Conservation (phyloP, 2,888 invertebrate species). For the Nemotelus nigrinus region DNA sequence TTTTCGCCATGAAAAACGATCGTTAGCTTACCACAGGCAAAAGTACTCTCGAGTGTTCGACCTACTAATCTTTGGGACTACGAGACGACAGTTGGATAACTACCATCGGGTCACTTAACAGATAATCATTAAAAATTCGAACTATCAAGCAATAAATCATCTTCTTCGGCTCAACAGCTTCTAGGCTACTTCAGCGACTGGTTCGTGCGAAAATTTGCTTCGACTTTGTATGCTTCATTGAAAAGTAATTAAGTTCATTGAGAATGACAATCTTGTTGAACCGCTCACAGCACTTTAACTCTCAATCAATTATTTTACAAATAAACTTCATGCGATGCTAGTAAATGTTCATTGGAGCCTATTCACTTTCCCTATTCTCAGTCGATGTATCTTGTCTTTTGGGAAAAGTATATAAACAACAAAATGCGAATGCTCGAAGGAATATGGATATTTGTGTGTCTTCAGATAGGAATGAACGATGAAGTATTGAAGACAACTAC, state of each 20-base stretch:
- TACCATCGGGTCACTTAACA: constrained; percentile 4
- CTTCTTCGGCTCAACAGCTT: no score
- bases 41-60: constrained; percentile 21
- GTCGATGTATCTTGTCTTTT: neutral
- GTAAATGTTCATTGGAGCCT: neutral
- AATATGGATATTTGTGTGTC: neutral
- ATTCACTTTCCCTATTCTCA: neutral
- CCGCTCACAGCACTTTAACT: constrained; percentile 10
- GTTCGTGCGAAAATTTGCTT: no score
- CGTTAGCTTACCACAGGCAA: no score
- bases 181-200: no score
- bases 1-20: no score
- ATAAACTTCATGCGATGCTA: neutral
- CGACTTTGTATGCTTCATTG: neutral
- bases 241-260: constrained; percentile 19
- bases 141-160: no score
- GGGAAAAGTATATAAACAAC: constrained; percentile 24
- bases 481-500: neutral
- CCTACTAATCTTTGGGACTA: constrained; percentile 32
- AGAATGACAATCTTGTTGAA: neutral
- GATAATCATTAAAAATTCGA: neutral
- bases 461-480: neutral
- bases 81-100: constrained; percentile 26
- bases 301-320: constrained; percentile 31
- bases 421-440: constrained; percentile 9